Percentiles rank a stretch among this genome's conserved stretches.
These are phyloP conservation scores for Chloropsis cyanopogon DNA, from an alignment of 2,113 vertebrate genomes.

Conservation along the genomic window DNA sequence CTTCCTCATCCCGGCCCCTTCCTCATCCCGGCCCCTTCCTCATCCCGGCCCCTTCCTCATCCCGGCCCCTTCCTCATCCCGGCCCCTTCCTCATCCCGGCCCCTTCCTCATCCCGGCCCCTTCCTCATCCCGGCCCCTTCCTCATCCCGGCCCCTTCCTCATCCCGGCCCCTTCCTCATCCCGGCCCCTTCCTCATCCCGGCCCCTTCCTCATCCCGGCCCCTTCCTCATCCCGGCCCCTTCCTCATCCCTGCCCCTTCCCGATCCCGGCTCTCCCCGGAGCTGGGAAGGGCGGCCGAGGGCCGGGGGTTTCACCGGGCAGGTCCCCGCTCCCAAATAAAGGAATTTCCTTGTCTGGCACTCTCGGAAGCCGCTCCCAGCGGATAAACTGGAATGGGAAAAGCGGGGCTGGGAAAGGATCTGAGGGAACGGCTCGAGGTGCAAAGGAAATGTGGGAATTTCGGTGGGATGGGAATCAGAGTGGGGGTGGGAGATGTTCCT, in stretches of 20 bases:
- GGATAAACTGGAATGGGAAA: background rate
- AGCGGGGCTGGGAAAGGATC: background rate
- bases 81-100: background rate
- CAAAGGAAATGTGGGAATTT: background rate
- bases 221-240: accelerated
- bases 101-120: too few relatives aligned
- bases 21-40: accelerated
- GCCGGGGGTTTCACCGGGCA: background rate
- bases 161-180: accelerated
- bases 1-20: background rate
- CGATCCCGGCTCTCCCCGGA: accelerated
- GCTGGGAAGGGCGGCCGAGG: background rate
- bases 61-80: background rate
- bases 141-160: accelerated
- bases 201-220: accelerated
- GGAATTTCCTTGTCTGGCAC: background rate
- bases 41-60: background rate
- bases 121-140: accelerated
- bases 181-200: background rate
- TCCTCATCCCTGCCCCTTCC: background rate
- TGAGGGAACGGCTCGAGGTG: background rate
- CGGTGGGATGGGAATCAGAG: background rate
- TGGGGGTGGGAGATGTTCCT: background rate
- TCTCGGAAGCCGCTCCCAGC: background rate
- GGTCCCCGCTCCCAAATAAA: background rate